Percentiles rank a stretch among this genome's conserved stretches.
These are phyloP conservation scores for Ophioninae sp. DNA, from an alignment of 2,888 invertebrate species.

Conservation along the genomic window DNA sequence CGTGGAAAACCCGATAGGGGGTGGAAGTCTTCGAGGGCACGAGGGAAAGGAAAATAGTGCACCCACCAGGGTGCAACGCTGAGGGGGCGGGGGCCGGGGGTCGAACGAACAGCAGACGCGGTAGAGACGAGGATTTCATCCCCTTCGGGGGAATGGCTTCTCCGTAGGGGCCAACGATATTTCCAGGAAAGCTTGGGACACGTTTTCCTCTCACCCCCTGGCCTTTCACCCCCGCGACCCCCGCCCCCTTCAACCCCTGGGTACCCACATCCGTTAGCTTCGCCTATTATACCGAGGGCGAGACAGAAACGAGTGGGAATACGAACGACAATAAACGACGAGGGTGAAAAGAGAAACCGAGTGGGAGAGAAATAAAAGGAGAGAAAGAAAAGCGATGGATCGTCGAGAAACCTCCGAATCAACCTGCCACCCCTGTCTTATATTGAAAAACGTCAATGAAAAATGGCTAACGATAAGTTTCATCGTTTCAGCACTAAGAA, in stretches of 20 bases:
- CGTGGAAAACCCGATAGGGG: constrained; percentile 41
- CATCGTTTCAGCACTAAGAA: background rate
- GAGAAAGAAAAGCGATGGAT: constrained; percentile 41
- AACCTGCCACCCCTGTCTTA: constrained; percentile 32
- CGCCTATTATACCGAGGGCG: constrained; percentile 31
- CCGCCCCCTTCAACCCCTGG: constrained; percentile 7
- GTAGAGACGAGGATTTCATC: constrained; percentile 42
- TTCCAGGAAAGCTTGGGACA: constrained; percentile 34
- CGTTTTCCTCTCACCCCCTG: constrained; percentile 27
- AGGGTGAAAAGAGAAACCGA: constrained; percentile 25
- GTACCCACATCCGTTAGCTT: constrained; percentile 33
- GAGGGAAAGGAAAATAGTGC: constrained; percentile 7
- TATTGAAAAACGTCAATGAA: constrained; percentile 57
- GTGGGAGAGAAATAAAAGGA: constrained; percentile 3
- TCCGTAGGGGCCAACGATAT: constrained; percentile 38
- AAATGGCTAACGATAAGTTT: constrained; percentile 49
- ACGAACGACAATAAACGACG: constrained; percentile 16
- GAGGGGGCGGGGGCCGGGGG: background rate
- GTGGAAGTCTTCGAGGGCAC: constrained; percentile 21
- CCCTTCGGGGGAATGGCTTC: constrained; percentile 37
- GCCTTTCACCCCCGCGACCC: background rate
- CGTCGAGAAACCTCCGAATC: constrained; percentile 44
- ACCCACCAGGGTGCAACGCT: background rate
- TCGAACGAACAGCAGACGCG: constrained; percentile 27
- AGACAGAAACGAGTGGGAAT: constrained; percentile 15